These are phyloP conservation scores for Aquatica leii DNA, from an alignment of 2,888 invertebrate species.

Conservation along the genomic window DNA sequence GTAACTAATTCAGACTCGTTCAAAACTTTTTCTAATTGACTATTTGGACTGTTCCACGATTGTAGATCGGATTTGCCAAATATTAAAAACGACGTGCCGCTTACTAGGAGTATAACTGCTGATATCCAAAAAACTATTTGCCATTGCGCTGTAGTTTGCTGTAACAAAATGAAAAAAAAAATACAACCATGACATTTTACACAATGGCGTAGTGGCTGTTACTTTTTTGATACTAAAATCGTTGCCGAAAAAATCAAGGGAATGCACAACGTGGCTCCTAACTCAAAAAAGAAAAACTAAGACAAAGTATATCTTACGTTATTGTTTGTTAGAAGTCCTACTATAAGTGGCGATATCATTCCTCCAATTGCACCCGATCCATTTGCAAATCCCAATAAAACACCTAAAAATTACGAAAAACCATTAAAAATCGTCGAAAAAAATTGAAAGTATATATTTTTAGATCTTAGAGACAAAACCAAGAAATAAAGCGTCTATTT, in stretches of 20 bases:
- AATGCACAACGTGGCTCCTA: too few relatives aligned
- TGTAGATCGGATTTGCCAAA: conserved; percentile 67
- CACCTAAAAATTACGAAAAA: conserved; percentile 27
- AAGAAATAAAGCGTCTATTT: too few relatives aligned
- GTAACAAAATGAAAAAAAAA: conserved; percentile 44
- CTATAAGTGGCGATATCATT: conserved; percentile 46
- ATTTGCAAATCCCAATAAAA: conserved; percentile 29
- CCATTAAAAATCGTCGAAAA: too few relatives aligned
- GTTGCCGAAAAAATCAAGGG: too few relatives aligned
- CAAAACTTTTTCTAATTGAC: conserved; percentile 31
- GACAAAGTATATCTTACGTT: conserved; percentile 66
- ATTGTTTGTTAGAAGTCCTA: conserved; percentile 68
- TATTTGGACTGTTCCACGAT: conserved; percentile 64
- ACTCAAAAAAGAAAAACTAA: too few relatives aligned
- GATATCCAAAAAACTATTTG: conserved; percentile 68
- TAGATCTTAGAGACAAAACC: too few relatives aligned
- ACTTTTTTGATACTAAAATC: too few relatives aligned
- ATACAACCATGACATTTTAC: too few relatives aligned
- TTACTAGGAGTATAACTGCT: conserved; percentile 62
- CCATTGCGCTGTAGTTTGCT: conserved; percentile 71
- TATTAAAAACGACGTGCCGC: conserved; percentile 64
- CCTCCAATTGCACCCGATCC: conserved; percentile 26
- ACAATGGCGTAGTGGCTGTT: too few relatives aligned
- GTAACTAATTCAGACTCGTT: conserved; percentile 41
- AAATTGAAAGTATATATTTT: too few relatives aligned